Evolutionary conservation across 2,888 invertebrate genomes (phyloP).

Genomic region (Cephus nigrinus): DNA sequence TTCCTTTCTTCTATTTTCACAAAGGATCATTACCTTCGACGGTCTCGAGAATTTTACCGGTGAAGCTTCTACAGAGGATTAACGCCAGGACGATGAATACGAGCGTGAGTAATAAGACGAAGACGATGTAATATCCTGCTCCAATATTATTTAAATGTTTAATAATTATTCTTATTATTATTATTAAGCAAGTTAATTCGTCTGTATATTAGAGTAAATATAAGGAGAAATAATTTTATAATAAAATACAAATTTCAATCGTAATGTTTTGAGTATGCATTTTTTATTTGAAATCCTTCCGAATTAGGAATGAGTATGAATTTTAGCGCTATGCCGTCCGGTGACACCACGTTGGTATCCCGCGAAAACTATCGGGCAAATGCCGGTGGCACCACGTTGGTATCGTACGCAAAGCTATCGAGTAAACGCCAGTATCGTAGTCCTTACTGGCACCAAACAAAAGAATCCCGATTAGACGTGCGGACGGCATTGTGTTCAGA

Average conservation of each 20-base stretch:
- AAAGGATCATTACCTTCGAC: no score
- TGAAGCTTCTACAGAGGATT: no score
- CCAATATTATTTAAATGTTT: constrained; percentile 5
- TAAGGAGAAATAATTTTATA: constrained; percentile 41
- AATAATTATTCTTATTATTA: constrained; percentile 33
- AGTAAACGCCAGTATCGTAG: background rate
- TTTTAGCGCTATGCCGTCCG: background rate
- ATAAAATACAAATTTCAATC: constrained; percentile 37
- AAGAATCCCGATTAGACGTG: background rate
- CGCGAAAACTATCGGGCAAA: no score
- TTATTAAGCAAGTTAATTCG: constrained; percentile 35
- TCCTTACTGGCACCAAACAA: background rate
- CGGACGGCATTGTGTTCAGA: background rate
- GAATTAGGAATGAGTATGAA: no score
- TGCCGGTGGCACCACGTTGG: background rate
- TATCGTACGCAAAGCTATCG: background rate
- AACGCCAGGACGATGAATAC: background rate
- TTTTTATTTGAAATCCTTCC: no score
- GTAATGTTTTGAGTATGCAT: background rate
- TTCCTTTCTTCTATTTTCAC: no score
- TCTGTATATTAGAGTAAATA: constrained; percentile 41
- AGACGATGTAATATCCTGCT: background rate
- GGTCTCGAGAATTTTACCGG: no score
- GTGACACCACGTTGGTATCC: background rate
- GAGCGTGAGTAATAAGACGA: background rate